Evolutionary conservation across 35 echinoderm and acorn worm genomes (phyloP), one percentile per base, ranked within the genome.

Genomic region (Lytechinus variegatus): DNA sequence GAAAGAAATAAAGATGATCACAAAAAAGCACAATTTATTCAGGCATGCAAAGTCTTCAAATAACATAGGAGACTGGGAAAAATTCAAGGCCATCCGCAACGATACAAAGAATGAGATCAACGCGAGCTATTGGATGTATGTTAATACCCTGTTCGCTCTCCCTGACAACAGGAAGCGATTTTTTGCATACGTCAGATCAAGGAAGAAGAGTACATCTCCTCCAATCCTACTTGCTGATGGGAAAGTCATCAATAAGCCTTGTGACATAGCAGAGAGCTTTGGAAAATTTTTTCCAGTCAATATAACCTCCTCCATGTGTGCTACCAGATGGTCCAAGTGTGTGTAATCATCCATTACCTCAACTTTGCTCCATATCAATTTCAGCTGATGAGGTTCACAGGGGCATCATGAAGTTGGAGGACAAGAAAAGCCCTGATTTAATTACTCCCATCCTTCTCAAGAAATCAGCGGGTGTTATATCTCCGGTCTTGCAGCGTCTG

Each of bases 141-240:
- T n/a, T n/a, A n/a, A n/a, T n/a, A n/a, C n/a, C n/a, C n/a, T n/a
- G n/a, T n/a, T 89, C 54, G 51, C 27, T 27, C 79, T 95, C 13
- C 79, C 95, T 4, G 95, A 89, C 72, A 95, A 95, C 86, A 87
- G 86, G 86, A 95, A 95, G 54, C 95, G 79, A 54, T 95, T 95
- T 53, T 95, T 95, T 53, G 10, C 95, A 52, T 95, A 53, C 24
- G 95, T 95, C 44, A 54, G 95, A 55, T 89, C 79, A 52, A 33
- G 90, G 52, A 92, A 92, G 52, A 33, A 54, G 53, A 92, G 52
- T 21, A 16, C 28, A 52, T 54, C 90, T 54, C 90, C 90, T 92
- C 90, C 90, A 92, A 54, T 92, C 14, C 90, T 92, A 54, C 21
- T 54, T 9, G 90, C 21, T 6, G 52, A 92, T 92, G 52, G 90